Evolutionary conservation across 2,113 vertebrate species (phyloP).

Genomic region (Columbina picui): DNA sequence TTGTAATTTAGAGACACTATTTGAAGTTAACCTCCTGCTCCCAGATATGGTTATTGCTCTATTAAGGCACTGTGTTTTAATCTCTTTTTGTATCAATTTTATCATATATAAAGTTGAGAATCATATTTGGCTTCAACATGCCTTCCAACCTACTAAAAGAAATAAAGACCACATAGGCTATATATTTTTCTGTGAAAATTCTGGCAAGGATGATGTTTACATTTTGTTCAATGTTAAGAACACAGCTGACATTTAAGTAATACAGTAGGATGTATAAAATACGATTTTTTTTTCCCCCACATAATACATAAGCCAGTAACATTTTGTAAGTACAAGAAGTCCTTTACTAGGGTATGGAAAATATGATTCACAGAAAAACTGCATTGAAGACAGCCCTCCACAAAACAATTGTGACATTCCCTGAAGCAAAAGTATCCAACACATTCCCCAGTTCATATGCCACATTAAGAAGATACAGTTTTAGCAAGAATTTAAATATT

Average conservation of each 20-base stretch:
- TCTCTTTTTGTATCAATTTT: not conserved
- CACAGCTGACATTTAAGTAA: constrained; percentile 50
- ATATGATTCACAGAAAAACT: constrained; percentile 37
- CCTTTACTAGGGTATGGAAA: constrained; percentile 23
- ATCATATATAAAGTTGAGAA: not conserved
- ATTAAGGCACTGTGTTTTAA: not conserved
- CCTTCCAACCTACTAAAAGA: not conserved
- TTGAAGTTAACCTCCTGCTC: not conserved
- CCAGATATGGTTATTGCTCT: not conserved
- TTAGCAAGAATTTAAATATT: not conserved
- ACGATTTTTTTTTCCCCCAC: constrained; percentile 21
- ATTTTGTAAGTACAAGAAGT: constrained; percentile 21
- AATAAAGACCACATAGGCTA: constrained; percentile 1
- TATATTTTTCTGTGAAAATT: not conserved
- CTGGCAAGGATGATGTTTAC: constrained; percentile 29
- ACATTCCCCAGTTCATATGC: not conserved
- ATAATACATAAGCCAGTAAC: constrained; percentile 23
- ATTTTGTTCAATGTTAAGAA: constrained; percentile 19
- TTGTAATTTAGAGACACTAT: not conserved
- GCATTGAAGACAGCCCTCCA: not conserved
- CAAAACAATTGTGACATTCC: constrained; percentile 31
- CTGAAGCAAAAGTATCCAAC: not conserved
- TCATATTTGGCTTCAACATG: not conserved
- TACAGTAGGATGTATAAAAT: constrained; percentile 41
- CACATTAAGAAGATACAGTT: not conserved